These are phyloP conservation scores for fruit fly (Drosophila melanogaster) DNA, from an alignment of 1,140 invertebrate species.

Conservation along the genomic window Release_6_plus_ISO1_MT NT_033779.5:20914001-20914500, in stretches of 20 bases:
- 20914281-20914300: slow-evolving; percentile 74
- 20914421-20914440: background rate
- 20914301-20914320: slow-evolving; percentile 44
- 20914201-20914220: slow-evolving; percentile 40
- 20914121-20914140: slow-evolving; percentile 28
- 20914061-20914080: slow-evolving; percentile 39
- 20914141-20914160: slow-evolving; percentile 28
- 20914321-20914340: slow-evolving; percentile 10
- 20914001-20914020: slow-evolving; percentile 56
- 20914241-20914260: slow-evolving; percentile 62
- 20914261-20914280: slow-evolving; percentile 81
- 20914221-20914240: slow-evolving; percentile 42
- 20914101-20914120: slow-evolving; percentile 43
- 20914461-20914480: background rate
- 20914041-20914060: slow-evolving; percentile 34
- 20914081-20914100: slow-evolving; percentile 14
- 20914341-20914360: background rate
- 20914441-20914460: background rate
- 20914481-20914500: background rate
- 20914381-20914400: slow-evolving; percentile 2
- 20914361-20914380: slow-evolving; percentile 27
- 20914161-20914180: slow-evolving; percentile 31
- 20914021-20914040: slow-evolving; percentile 43
- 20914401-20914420: background rate
- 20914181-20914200: slow-evolving; percentile 46